A percentile compares a stretch with the other conserved stretches of the same genome.
Evolutionary conservation across 2,113 vertebrate species (phyloP).

Genomic region (Ictalurus furcatus): DNA sequence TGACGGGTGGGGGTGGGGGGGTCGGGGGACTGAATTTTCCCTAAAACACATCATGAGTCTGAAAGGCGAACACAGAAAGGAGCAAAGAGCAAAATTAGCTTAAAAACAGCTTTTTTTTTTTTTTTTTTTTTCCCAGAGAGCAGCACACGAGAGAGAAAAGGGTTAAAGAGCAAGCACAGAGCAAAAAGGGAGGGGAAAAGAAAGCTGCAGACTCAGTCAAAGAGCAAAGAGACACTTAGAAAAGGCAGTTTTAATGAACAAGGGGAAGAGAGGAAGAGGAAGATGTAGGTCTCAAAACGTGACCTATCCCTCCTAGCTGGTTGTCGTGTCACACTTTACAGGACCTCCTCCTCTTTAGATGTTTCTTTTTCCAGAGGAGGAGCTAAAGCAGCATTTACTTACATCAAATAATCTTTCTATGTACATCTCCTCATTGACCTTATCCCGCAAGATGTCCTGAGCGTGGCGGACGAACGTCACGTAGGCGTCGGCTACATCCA

Average conservation of each 20-base stretch:
- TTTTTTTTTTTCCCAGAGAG: neutral
- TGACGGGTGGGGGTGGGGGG: too few species aligned
- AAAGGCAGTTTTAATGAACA: slow-evolving; percentile 39
- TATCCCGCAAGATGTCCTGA: slow-evolving; percentile 98
- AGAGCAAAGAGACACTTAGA: slow-evolving; percentile 28
- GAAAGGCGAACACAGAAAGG: slow-evolving; percentile 16
- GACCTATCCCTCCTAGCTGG: slow-evolving; percentile 87
- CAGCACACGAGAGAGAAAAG: neutral
- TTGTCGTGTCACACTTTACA: slow-evolving; percentile 90
- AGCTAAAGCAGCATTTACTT: slow-evolving; percentile 84
- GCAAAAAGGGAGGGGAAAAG: slow-evolving; percentile 7
- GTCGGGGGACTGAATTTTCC: neutral
- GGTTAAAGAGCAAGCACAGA: slow-evolving; percentile 60
- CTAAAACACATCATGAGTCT: slow-evolving; percentile 23
- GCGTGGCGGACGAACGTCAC: slow-evolving; percentile 98
- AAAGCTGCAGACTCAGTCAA: slow-evolving; percentile 12
- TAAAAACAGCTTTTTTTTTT: neutral
- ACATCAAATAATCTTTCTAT: slow-evolving; percentile 99
- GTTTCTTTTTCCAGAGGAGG: slow-evolving; percentile 65
- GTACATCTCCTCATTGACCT: slow-evolving; percentile 99
- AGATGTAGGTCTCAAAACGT: slow-evolving; percentile 83
- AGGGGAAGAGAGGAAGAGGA: slow-evolving; percentile 65
- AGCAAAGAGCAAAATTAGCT: slow-evolving; percentile 29
- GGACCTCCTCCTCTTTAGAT: slow-evolving; percentile 72
- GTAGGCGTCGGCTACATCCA: slow-evolving; percentile 97